Conservation (phyloP, 2,797 vertebrate genomes). For the Nyctalus aviator region DNA sequence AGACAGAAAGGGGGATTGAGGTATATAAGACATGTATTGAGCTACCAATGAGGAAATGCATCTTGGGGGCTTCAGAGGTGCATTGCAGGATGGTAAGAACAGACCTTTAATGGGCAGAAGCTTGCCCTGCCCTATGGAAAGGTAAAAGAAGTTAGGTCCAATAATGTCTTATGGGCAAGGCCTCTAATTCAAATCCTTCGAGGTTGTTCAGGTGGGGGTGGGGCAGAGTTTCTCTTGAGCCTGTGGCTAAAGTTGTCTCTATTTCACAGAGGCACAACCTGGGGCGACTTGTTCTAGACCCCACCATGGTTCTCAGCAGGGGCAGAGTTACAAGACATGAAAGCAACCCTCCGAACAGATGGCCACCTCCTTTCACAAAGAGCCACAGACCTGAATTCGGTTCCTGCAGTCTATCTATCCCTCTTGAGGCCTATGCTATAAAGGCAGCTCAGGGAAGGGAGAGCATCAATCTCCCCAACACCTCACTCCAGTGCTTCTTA, state of each 20-base stretch:
- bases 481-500: neutral
- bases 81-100: neutral
- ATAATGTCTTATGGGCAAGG: neutral
- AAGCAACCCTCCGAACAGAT: neutral
- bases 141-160: neutral
- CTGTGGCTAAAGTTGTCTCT: neutral
- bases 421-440: neutral
- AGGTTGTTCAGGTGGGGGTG: neutral
- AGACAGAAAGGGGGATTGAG: neutral
- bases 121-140: neutral
- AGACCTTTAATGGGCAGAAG: neutral
- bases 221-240: neutral
- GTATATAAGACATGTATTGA: neutral
- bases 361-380: neutral
- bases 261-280: neutral
- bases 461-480: neutral
- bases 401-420: neutral
- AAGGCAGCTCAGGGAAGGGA: neutral
- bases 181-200: neutral
- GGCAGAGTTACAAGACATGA: neutral
- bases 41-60: neutral
- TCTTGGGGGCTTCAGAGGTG: neutral
- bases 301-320: neutral
- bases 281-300: neutral
- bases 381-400: neutral